A percentile compares a stretch with the other conserved stretches of the same genome.
phyloP scores from a whole-genome alignment of 2,113 vertebrate species.

The Phalacrocorax pelagicus region DNA sequence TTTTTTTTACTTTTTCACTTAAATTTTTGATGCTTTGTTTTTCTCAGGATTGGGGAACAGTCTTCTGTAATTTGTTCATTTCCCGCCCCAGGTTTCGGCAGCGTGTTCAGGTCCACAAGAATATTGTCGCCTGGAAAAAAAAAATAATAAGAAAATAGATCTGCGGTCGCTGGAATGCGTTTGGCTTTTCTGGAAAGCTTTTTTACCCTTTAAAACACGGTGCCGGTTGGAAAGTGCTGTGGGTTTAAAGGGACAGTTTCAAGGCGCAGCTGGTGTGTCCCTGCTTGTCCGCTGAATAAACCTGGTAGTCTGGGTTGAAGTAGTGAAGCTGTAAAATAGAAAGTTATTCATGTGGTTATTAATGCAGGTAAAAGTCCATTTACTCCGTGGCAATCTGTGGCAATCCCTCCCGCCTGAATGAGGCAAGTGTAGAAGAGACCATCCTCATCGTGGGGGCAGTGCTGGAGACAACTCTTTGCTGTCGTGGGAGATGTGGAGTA shows the following conservation, averaged over 20 bases:
- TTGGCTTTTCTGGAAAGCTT: constrained; percentile 27
- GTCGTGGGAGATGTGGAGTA: fast-evolving
- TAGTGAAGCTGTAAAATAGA: background rate
- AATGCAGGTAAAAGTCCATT: background rate
- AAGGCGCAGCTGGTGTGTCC: background rate
- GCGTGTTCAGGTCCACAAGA: background rate
- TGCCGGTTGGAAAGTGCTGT: background rate
- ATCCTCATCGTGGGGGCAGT: too few species aligned
- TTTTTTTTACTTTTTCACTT: background rate
- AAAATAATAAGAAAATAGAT: background rate
- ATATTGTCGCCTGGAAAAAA: background rate
- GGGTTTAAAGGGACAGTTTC: background rate
- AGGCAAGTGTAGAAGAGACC: background rate
- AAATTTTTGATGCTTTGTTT: background rate
- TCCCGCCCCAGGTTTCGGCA: background rate
- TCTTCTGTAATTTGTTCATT: background rate
- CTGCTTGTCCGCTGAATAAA: background rate
- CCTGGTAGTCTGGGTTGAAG: background rate
- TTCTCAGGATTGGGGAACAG: background rate
- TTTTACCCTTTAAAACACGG: background rate
- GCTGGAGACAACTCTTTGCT: background rate
- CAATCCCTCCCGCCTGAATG: background rate
- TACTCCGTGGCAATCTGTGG: background rate
- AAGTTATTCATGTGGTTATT: background rate
- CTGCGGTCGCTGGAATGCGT: background rate